Evolutionary conservation across 2,888 invertebrate genomes (phyloP).

Genomic region (Pseudeuparius sepicola): DNA sequence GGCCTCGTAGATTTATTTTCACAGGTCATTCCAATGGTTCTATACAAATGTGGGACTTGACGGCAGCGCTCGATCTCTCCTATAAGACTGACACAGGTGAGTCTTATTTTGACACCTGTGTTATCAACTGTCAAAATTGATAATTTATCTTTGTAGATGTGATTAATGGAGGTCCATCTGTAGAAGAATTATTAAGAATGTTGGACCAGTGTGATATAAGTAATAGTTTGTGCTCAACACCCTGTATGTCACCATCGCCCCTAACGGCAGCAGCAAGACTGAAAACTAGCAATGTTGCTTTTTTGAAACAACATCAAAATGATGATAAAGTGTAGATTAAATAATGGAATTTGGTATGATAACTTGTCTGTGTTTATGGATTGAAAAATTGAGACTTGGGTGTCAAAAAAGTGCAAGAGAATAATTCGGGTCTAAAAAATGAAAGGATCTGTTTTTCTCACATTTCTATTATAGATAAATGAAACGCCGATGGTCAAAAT

Average conservation of each 20-base stretch:
- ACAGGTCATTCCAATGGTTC: slow-evolving; percentile 90
- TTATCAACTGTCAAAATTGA: background rate
- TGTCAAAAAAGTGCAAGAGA: too few relatives aligned
- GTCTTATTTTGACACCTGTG: slow-evolving; percentile 2
- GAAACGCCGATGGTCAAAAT: too few relatives aligned
- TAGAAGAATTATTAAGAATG: slow-evolving; percentile 81
- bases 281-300: slow-evolving; percentile 53
- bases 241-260: slow-evolving; percentile 68
- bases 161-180: slow-evolving; percentile 80
- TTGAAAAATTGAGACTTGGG: too few relatives aligned
- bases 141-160: background rate
- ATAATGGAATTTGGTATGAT: too few relatives aligned
- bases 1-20: slow-evolving; percentile 79
- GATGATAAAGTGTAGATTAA: too few relatives aligned
- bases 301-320: slow-evolving; percentile 45
- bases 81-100: slow-evolving; percentile 43
- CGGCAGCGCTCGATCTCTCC: slow-evolving; percentile 80
- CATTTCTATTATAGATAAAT: too few relatives aligned
- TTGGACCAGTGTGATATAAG: slow-evolving; percentile 91
- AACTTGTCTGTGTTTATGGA: too few relatives aligned
- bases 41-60: slow-evolving; percentile 97
- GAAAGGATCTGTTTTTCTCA: too few relatives aligned
- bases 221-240: slow-evolving; percentile 65
- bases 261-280: slow-evolving; percentile 45
- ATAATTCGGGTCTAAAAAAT: too few relatives aligned